A percentile compares a stretch with the other conserved stretches of the same genome.
Conservation (phyloP, 1,140 invertebrate species). For the Lepeophtheirus salmonis region DNA sequence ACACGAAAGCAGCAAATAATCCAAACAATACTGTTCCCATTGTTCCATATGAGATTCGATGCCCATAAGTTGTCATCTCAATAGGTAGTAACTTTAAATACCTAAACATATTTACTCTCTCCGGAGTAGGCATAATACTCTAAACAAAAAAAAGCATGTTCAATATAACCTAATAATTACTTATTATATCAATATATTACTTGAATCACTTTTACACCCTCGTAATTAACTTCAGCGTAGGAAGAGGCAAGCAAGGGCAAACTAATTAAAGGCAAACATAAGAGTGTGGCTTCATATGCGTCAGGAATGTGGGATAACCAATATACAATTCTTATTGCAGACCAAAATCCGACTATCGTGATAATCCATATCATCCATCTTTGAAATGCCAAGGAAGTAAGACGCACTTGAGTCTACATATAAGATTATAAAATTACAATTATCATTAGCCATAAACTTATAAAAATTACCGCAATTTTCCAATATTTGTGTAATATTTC, state of each 20-base stretch:
- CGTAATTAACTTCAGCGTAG: slow-evolving; percentile 18
- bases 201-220: slow-evolving; percentile 14
- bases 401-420: background rate
- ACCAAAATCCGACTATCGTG: slow-evolving; percentile 3
- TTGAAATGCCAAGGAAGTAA: slow-evolving; percentile 2
- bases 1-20: slow-evolving; percentile 12
- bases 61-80: slow-evolving; percentile 14
- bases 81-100: slow-evolving; percentile 16
- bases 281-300: slow-evolving; percentile 2
- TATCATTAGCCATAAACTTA: background rate
- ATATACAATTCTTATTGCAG: slow-evolving; percentile 10
- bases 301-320: slow-evolving; percentile 10
- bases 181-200: slow-evolving; percentile 2
- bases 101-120: slow-evolving; percentile 2
- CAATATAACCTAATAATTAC: background rate
- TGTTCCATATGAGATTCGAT: slow-evolving; percentile 15
- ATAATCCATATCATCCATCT: slow-evolving; percentile 11
- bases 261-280: slow-evolving; percentile 11
- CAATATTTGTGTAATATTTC: slow-evolving; percentile 14
- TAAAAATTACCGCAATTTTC: slow-evolving; percentile 1
- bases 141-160: background rate
- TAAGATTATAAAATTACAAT: background rate
- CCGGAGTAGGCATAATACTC: slow-evolving; percentile 14
- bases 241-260: slow-evolving; percentile 12
- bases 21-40: slow-evolving; percentile 16